phyloP scores from a whole-genome alignment of 2,888 invertebrate genomes.

The Dynastes hyllus region DNA sequence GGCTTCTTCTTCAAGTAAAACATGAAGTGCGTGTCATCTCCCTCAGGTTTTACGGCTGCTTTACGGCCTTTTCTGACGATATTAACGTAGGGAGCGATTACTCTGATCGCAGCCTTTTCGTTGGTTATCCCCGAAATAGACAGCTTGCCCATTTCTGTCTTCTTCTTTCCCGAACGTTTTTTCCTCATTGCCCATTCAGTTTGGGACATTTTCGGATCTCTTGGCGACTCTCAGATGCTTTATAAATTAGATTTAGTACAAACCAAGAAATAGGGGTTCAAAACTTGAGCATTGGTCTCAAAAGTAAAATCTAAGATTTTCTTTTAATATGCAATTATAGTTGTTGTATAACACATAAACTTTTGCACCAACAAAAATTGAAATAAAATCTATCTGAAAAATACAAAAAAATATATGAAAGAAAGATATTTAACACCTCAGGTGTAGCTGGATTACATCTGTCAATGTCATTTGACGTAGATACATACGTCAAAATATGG shows the following conservation, averaged over 20 bases:
- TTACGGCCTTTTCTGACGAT: slow-evolving; percentile 64
- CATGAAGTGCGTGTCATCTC: slow-evolving; percentile 61
- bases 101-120: slow-evolving; percentile 74
- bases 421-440: too few species aligned
- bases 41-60: slow-evolving; percentile 49
- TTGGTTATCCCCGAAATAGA: slow-evolving; percentile 55
- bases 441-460: too few species aligned
- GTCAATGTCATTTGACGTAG: too few species aligned
- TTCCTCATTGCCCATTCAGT: not conserved
- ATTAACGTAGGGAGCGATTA: slow-evolving; percentile 75
- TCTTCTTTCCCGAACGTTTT: not conserved
- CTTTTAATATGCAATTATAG: too few species aligned
- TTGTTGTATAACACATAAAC: too few species aligned
- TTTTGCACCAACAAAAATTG: too few species aligned
- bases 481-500: too few species aligned
- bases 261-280: not conserved
- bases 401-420: too few species aligned
- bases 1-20: slow-evolving; percentile 62
- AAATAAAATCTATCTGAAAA: too few species aligned
- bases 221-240: not conserved
- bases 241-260: not conserved
- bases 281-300: not conserved
- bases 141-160: slow-evolving; percentile 1
- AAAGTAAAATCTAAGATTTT: not conserved
- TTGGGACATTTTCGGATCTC: not conserved